Percentiles rank a stretch among this genome's conserved stretches.
Conservation (phyloP, 2,113 vertebrate genomes). For the Myocastor coypus region DNA sequence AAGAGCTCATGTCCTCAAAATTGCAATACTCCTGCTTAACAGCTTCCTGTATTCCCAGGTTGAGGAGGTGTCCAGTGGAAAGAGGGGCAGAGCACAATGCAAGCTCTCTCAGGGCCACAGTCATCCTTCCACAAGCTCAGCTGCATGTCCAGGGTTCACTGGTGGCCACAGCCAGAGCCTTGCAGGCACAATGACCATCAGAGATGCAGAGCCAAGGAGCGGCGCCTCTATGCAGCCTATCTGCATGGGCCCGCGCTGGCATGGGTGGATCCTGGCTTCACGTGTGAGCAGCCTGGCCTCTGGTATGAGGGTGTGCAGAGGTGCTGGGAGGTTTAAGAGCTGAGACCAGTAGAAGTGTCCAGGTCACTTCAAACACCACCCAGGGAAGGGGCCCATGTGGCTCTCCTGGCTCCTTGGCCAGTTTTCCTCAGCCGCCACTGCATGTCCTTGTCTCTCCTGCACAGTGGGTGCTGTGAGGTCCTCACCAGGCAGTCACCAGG, state of each 20-base stretch:
- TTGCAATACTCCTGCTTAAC: not conserved
- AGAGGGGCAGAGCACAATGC: fast-evolving
- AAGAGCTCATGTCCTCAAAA: not conserved
- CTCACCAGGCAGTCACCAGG: not conserved
- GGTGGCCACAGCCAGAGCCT: not conserved
- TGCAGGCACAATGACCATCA: not conserved
- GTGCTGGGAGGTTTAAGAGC: too few relatives aligned
- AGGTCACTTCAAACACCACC: not conserved
- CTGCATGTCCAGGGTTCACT: too few relatives aligned
- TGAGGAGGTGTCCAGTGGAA: not conserved
- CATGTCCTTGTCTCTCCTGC: not conserved
- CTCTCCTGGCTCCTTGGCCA: not conserved
- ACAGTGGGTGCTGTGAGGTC: fast-evolving
- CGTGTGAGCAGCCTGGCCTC: not conserved
- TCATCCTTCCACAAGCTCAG: not conserved
- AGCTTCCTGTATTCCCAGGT: not conserved
- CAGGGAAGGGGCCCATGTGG: too few relatives aligned
- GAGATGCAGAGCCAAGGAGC: not conserved
- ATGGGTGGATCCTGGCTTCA: too few relatives aligned
- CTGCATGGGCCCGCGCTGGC: not conserved
- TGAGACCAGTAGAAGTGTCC: not conserved
- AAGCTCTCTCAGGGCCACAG: not conserved
- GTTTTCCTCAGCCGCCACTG: not conserved
- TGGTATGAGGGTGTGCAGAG: not conserved
- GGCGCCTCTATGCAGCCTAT: not conserved